These are phyloP conservation scores for Apolygus lucorum DNA, from an alignment of 1,140 invertebrate species.

Conservation along the genomic window DNA sequence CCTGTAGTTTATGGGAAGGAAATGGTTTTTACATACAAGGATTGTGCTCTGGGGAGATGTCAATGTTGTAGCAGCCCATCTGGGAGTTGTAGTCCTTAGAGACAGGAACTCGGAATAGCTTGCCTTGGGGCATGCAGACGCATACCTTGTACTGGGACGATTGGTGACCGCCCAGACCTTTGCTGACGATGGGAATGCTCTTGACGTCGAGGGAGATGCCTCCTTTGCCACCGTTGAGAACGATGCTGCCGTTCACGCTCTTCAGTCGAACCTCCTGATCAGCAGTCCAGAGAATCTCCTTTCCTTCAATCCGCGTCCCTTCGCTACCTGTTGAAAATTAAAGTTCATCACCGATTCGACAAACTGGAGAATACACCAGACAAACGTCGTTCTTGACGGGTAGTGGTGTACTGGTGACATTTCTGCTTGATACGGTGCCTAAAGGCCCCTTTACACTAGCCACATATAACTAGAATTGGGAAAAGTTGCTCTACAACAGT, in stretches of 20 bases:
- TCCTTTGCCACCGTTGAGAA: slow-evolving; percentile 54
- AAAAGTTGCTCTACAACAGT: too few species aligned
- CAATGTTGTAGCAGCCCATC: slow-evolving; percentile 32
- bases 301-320: slow-evolving; percentile 47
- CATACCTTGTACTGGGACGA: slow-evolving; percentile 68
- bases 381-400: too few species aligned
- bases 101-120: slow-evolving; percentile 65
- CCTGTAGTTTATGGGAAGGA: too few species aligned
- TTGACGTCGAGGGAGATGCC: slow-evolving; percentile 62
- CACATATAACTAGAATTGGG: too few species aligned
- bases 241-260: slow-evolving; percentile 66
- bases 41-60: too few species aligned
- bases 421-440: too few species aligned
- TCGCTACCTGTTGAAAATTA: slow-evolving; percentile 36
- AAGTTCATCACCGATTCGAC: too few species aligned
- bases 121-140: slow-evolving; percentile 77
- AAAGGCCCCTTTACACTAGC: too few species aligned
- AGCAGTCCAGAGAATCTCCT: slow-evolving; percentile 55
- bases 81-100: slow-evolving; percentile 43
- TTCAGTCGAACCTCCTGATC: slow-evolving; percentile 70
- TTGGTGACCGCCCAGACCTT: slow-evolving; percentile 47
- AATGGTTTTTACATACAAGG: too few species aligned
- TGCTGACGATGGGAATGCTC: slow-evolving; percentile 52
- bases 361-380: too few species aligned
- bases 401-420: too few species aligned